Conservation (phyloP, 23 tunicate genomes). For the Oikopleura dioica region DNA sequence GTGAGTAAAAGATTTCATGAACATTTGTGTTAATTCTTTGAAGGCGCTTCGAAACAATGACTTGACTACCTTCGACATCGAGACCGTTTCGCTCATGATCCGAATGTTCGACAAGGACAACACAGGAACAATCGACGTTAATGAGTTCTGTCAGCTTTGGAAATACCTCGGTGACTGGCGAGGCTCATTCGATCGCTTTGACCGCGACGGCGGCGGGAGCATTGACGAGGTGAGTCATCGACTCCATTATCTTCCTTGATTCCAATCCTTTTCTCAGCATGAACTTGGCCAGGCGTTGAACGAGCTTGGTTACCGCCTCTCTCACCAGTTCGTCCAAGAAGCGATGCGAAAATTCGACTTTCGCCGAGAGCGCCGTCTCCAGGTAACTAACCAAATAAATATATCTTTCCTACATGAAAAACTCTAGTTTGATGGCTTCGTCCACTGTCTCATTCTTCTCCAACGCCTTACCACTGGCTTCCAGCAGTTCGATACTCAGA, state of each 20-base stretch:
- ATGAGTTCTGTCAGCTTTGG: constrained; percentile 43
- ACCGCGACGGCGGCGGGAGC: constrained; percentile 42
- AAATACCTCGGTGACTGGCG: constrained; percentile 58
- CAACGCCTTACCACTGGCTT: constrained; percentile 29
- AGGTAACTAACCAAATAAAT: too few relatives aligned
- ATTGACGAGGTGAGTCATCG: too few relatives aligned
- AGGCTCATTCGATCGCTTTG: constrained; percentile 41
- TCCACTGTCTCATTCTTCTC: constrained; percentile 29
- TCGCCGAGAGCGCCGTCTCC: neutral
- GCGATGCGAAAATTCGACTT: constrained; percentile 40
- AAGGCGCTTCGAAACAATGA: constrained; percentile 65
- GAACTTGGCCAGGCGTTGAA: too few relatives aligned
- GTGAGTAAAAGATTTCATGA: neutral
- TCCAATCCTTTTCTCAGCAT: too few relatives aligned
- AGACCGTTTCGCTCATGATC: constrained; percentile 54
- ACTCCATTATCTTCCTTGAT: too few relatives aligned
- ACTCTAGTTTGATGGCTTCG: constrained; percentile 30
- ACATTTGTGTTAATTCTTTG: neutral
- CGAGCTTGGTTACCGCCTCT: constrained; percentile 45
- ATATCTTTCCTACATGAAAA: too few relatives aligned
- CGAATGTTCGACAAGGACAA: constrained; percentile 48
- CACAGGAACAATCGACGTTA: constrained; percentile 47
- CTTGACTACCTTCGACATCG: constrained; percentile 29
- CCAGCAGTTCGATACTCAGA: constrained; percentile 32
- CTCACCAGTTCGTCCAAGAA: constrained; percentile 25